Evolutionary conservation across 1,140 invertebrate species (phyloP).

Genomic region (Zaprionus taronus): DNA sequence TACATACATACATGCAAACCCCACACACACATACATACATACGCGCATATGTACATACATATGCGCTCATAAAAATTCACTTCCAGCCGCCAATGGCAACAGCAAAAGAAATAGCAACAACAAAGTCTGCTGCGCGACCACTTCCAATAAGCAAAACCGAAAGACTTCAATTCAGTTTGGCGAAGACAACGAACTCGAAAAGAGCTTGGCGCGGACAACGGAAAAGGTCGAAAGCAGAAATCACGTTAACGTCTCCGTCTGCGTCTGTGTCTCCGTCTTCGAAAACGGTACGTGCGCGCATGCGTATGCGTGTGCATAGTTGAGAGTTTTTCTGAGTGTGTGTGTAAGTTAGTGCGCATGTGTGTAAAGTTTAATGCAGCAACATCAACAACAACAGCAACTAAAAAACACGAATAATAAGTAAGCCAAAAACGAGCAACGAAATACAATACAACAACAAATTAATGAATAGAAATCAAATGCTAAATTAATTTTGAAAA

Average conservation of each 20-base stretch:
- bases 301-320: conserved; percentile 57
- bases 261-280: conserved; percentile 15
- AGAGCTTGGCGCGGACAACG: conserved; percentile 69
- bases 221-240: conserved; percentile 58
- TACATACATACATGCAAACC: conserved; percentile 1
- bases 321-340: conserved; percentile 11
- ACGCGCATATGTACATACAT: neutral
- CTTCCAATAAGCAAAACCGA: conserved; percentile 82
- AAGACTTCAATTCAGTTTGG: conserved; percentile 84
- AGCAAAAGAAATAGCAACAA: conserved; percentile 23
- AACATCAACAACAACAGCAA: conserved; percentile 37
- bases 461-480: conserved; percentile 74
- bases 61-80: conserved; percentile 55
- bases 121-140: conserved; percentile 45
- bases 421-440: conserved; percentile 49
- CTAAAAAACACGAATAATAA: conserved; percentile 35
- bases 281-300: conserved; percentile 79
- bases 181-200: conserved; percentile 84
- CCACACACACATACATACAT: neutral
- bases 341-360: conserved; percentile 19
- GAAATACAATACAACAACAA: conserved; percentile 41
- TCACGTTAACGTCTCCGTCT: conserved; percentile 46
- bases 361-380: conserved; percentile 70
- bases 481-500: conserved; percentile 57
- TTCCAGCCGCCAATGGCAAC: conserved; percentile 54